Evolutionary conservation across 2,113 vertebrate genomes (phyloP).

Genomic region (Coreoperca whiteheadi): DNA sequence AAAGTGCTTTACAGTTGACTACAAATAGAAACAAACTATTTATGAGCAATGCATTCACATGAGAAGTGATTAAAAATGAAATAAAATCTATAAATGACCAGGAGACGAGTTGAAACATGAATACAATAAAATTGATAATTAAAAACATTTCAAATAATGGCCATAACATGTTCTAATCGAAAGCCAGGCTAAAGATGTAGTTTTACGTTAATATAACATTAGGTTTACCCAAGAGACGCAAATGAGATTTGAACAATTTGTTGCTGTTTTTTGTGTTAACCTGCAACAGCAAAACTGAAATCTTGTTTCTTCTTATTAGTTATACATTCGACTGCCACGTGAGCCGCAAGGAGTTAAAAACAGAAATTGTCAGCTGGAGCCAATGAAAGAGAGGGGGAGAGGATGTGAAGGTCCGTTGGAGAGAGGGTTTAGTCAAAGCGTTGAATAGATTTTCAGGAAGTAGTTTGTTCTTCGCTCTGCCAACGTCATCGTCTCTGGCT

Average conservation of each 20-base stretch:
- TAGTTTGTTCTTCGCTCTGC: conserved; percentile 70
- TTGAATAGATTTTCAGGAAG: conserved; percentile 74
- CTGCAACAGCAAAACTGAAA: neutral
- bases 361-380: neutral
- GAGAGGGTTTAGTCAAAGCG: conserved; percentile 42
- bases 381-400: neutral
- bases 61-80: no score
- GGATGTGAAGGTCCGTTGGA: conserved; percentile 20
- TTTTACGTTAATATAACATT: neutral
- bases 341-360: conserved; percentile 5
- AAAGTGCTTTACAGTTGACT: neutral
- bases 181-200: neutral
- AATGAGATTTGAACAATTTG: neutral
- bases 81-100: no score
- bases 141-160: neutral
- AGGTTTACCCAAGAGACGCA: neutral
- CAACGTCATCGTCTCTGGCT: conserved; percentile 73
- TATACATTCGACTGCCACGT: neutral
- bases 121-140: no score
- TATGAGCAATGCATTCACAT: no score
- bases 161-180: neutral
- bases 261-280: neutral
- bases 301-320: neutral
- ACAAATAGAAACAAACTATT: no score
- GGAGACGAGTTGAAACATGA: no score